These are phyloP conservation scores for Urocyon cinereoargenteus DNA, from an alignment of 2,797 vertebrate species.

Conservation along the genomic window DNA sequence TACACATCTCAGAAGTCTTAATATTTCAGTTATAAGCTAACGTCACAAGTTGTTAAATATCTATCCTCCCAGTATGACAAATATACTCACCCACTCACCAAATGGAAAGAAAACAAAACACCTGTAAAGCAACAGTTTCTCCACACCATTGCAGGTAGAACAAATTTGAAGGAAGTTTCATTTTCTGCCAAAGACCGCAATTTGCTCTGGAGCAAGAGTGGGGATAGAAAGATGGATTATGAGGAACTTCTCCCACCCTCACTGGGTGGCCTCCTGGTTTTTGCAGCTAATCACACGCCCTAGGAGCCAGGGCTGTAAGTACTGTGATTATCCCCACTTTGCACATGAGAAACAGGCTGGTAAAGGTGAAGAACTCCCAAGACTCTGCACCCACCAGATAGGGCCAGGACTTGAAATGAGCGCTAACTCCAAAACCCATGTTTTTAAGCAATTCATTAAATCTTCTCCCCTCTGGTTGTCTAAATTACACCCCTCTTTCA, in stretches of 20 bases:
- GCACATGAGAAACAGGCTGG: not conserved
- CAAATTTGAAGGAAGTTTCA: not conserved
- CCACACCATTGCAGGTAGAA: not conserved
- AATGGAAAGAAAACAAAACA: not conserved
- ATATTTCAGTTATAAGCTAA: not conserved
- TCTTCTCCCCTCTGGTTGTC: not conserved
- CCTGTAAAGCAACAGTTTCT: not conserved
- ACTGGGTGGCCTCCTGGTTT: rapidly evolving
- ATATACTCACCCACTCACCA: not conserved
- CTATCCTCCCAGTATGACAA: not conserved
- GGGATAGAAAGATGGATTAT: rapidly evolving
- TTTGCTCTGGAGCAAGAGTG: not conserved
- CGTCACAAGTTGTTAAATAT: not conserved
- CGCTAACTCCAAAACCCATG: not conserved
- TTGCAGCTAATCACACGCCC: not conserved
- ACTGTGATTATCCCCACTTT: not conserved
- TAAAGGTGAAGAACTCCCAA: not conserved
- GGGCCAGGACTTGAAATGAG: not conserved
- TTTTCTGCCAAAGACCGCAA: not conserved
- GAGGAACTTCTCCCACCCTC: not conserved
- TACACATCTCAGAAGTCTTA: not conserved
- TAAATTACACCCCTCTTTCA: not conserved
- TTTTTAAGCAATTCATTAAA: no score
- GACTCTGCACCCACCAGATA: rapidly evolving
- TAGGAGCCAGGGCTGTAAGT: not conserved